Evolutionary conservation across 2,797 vertebrate species (phyloP).

Genomic region (Oreortyx pictus): DNA sequence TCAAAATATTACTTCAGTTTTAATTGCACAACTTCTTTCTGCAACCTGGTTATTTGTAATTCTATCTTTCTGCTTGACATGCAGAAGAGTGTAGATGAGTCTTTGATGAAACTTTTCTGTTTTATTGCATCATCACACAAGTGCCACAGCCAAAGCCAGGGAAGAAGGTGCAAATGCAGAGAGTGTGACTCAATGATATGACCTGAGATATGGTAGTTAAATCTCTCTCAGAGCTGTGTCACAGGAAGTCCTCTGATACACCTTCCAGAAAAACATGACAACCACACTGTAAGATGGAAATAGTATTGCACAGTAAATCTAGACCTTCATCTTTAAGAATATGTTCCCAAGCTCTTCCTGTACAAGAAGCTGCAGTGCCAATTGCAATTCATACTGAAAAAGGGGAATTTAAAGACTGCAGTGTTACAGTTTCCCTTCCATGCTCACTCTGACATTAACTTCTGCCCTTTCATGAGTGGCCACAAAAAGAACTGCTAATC

Average conservation of each 20-base stretch:
- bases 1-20: slow-evolving; percentile 28
- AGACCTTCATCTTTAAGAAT: not conserved
- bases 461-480: not conserved
- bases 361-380: not conserved
- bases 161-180: not conserved
- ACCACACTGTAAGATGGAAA: not conserved
- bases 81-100: not conserved
- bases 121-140: not conserved
- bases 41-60: slow-evolving; percentile 12
- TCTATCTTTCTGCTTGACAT: not conserved
- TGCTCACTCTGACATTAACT: accelerated
- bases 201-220: not conserved
- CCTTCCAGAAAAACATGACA: not conserved
- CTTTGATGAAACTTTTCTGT: not conserved
- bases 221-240: not conserved
- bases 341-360: not conserved
- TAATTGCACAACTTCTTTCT: slow-evolving; percentile 45
- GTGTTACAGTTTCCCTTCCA: not conserved
- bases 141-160: not conserved
- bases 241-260: not conserved
- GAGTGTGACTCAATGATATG: accelerated
- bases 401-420: not conserved
- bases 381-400: not conserved
- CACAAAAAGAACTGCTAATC: not conserved
- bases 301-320: not conserved